Percentiles rank a stretch among this genome's conserved stretches.
These are phyloP conservation scores for Callospermophilus lateralis DNA, from an alignment of 2,113 vertebrate species.

Conservation along the genomic window DNA sequence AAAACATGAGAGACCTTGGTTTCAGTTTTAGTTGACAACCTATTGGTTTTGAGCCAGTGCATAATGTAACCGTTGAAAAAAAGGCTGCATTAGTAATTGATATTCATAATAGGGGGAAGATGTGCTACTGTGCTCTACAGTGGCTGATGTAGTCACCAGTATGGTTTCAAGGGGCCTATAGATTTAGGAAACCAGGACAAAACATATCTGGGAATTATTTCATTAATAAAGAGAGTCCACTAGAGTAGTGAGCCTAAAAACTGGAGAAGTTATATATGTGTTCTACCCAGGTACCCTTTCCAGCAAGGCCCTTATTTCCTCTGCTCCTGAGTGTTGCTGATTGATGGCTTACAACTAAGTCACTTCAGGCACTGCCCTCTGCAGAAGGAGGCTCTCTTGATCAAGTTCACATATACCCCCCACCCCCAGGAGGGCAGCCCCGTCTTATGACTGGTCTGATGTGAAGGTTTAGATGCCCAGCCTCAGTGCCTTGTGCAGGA, in stretches of 20 bases:
- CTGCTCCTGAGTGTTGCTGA: not conserved
- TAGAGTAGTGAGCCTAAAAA: not conserved
- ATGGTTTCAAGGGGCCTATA: not conserved
- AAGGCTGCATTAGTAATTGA: not conserved
- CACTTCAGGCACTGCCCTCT: not conserved
- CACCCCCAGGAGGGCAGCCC: not conserved
- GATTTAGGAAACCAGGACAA: not conserved
- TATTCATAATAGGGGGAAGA: not conserved
- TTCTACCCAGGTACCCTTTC: not conserved
- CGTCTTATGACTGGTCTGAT: not conserved
- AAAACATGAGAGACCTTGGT: not conserved
- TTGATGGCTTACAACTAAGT: not conserved
- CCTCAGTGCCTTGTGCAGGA: no score
- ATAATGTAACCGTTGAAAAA: not conserved
- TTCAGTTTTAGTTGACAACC: conserved; percentile 34
- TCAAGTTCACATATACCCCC: not conserved
- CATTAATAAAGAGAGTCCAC: not conserved
- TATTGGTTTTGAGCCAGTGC: conserved; percentile 50
- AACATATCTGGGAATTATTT: not conserved
- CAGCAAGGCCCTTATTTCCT: not conserved
- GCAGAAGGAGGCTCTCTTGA: not conserved
- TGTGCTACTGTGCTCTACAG: not conserved
- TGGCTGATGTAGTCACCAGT: not conserved
- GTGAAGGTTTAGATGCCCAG: not conserved
- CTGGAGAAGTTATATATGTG: not conserved